A percentile compares a stretch with the other conserved stretches of the same genome.
Conservation (phyloP, 1,140 invertebrate species). For the Drosophila ambigua region DNA sequence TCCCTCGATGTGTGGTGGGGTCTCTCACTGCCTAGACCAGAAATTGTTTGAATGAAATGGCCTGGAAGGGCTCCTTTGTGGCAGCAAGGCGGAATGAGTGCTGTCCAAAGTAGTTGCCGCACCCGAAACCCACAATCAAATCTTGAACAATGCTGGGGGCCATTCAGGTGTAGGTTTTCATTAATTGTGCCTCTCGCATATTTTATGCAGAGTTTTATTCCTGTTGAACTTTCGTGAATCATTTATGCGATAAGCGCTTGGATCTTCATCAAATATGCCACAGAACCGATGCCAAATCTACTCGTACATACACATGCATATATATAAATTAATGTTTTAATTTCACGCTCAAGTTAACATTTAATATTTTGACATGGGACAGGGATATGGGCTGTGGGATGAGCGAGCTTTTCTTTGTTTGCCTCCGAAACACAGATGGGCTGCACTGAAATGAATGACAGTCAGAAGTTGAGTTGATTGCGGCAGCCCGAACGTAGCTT, state of each 20-base stretch:
- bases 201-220: conserved; percentile 2
- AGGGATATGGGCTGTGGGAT: neutral
- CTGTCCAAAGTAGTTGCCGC: conserved; percentile 30
- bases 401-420: conserved; percentile 31
- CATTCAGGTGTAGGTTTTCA: conserved; percentile 36
- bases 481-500: conserved; percentile 5
- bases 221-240: conserved; percentile 36
- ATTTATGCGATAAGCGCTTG: conserved; percentile 41
- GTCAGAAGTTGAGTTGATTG: neutral
- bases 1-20: conserved; percentile 19
- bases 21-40: conserved; percentile 38
- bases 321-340: conserved; percentile 75
- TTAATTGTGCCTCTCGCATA: conserved; percentile 30
- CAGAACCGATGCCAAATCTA: conserved; percentile 35
- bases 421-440: conserved; percentile 16
- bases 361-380: conserved; percentile 62
- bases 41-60: conserved; percentile 72
- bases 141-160: conserved; percentile 13
- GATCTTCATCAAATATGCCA: conserved; percentile 49
- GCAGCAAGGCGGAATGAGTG: conserved; percentile 6
- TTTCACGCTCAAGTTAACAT: conserved; percentile 77
- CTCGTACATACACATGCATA: neutral
- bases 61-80: conserved; percentile 63
- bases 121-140: conserved; percentile 40
- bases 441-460: conserved; percentile 36